These are phyloP conservation scores for Caenorhabditis zanzibari DNA, from an alignment of 2,888 invertebrate genomes.

Conservation along the genomic window DNA sequence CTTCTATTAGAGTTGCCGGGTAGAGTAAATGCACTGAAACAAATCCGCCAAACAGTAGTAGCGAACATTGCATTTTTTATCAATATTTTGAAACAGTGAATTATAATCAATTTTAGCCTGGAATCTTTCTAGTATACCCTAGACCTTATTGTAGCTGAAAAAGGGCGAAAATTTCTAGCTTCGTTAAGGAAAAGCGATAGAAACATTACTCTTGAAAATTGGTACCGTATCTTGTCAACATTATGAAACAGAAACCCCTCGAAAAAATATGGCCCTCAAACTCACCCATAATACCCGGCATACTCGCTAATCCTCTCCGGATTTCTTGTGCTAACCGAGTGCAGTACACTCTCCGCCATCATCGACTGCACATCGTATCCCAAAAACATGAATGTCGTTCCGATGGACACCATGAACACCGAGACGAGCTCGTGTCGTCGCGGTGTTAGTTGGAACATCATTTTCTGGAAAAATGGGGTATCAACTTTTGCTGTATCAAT, in stretches of 20 bases:
- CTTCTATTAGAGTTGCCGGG: no score
- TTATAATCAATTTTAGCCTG: no score
- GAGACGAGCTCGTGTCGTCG: constrained; percentile 67
- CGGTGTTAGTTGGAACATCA: constrained; percentile 53
- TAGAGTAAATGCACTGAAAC: no score
- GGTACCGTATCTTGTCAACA: no score
- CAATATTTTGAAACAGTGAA: no score
- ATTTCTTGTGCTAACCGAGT: constrained; percentile 59
- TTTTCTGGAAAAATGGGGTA: not conserved
- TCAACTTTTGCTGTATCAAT: not conserved
- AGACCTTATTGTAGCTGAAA: no score
- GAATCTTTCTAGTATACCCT: no score
- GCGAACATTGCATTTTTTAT: no score
- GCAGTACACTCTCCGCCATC: constrained; percentile 68
- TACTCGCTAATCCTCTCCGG: constrained; percentile 66
- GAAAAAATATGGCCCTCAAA: not conserved
- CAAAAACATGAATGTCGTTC: constrained; percentile 66
- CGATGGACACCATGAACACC: constrained; percentile 63
- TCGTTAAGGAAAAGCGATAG: no score
- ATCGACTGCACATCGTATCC: constrained; percentile 68
- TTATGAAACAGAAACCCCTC: not conserved
- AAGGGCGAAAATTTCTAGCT: no score
- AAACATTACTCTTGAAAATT: no score
- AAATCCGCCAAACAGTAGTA: no score
- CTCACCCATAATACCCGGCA: constrained; percentile 71